A percentile compares a stretch with the other conserved stretches of the same genome.
These are phyloP conservation scores for Meiosimyza platycephala DNA, from an alignment of 2,888 invertebrate species.

Conservation along the genomic window DNA sequence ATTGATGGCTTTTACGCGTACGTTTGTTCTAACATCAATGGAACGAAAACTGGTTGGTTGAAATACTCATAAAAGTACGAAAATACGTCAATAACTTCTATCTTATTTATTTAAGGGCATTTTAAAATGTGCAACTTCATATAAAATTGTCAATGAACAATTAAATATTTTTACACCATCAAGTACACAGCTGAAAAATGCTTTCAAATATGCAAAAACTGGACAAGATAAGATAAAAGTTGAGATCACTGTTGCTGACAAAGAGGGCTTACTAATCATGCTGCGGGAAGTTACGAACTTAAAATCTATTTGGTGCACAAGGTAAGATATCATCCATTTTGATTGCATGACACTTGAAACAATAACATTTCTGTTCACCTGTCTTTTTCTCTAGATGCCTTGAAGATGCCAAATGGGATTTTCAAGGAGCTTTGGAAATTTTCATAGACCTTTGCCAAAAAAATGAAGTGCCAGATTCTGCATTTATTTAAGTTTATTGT, in stretches of 20 bases:
- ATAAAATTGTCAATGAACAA: slow-evolving; percentile 59
- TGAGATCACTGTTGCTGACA: slow-evolving; percentile 48
- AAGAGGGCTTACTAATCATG: slow-evolving; percentile 56
- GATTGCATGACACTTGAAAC: background rate
- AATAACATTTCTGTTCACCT: background rate
- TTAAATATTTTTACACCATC: slow-evolving; percentile 57
- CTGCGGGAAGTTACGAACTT: slow-evolving; percentile 58
- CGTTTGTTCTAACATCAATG: slow-evolving; percentile 48
- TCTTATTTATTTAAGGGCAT: slow-evolving; percentile 50
- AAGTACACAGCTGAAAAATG: slow-evolving; percentile 47
- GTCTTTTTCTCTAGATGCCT: slow-evolving; percentile 49
- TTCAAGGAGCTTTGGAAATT: slow-evolving; percentile 50
- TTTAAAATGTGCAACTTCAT: slow-evolving; percentile 46
- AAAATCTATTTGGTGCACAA: slow-evolving; percentile 59
- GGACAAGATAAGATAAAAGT: slow-evolving; percentile 31
- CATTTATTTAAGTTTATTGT: slow-evolving; percentile 49
- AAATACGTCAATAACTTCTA: background rate
- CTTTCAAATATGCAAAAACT: slow-evolving; percentile 53
- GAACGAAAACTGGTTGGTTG: slow-evolving; percentile 45
- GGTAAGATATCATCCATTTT: slow-evolving; percentile 36
- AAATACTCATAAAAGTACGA: background rate
- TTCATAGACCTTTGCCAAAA: slow-evolving; percentile 49
- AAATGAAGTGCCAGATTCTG: slow-evolving; percentile 54
- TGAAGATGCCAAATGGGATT: slow-evolving; percentile 59
- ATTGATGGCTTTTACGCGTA: slow-evolving; percentile 50